phyloP scores from a whole-genome alignment of 2,888 invertebrate species.

The Ceramica pisi region DNA sequence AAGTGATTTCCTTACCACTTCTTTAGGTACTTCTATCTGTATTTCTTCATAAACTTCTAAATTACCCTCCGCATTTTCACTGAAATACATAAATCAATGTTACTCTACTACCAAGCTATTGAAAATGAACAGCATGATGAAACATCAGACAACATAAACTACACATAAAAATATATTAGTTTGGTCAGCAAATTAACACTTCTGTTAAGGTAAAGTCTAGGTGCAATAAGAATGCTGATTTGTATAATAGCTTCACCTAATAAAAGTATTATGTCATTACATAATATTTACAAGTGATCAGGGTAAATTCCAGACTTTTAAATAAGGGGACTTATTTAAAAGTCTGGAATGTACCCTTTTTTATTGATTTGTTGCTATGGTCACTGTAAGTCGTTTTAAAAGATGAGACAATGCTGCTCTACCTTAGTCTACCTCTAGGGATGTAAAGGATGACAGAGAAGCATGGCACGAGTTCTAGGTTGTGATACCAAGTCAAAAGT shows the following conservation, averaged over 20 bases:
- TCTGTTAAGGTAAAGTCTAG: constrained; percentile 19
- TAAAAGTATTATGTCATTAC: background rate
- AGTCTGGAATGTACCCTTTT: background rate
- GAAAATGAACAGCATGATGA: background rate
- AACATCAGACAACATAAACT: constrained; percentile 5
- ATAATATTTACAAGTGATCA: background rate
- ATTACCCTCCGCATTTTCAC: constrained; percentile 88
- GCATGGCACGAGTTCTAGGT: too few relatives aligned
- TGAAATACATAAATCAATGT: constrained; percentile 63
- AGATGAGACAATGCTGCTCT: too few relatives aligned
- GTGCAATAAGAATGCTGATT: constrained; percentile 20
- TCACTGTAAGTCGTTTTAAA: too few relatives aligned
- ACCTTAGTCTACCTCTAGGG: too few relatives aligned
- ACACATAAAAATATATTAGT: constrained; percentile 1
- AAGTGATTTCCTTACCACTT: constrained; percentile 76
- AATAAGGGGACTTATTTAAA: too few relatives aligned
- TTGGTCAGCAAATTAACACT: constrained; percentile 34
- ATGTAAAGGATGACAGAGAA: too few relatives aligned
- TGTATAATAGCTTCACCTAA: background rate
- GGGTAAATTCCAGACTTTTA: too few relatives aligned
- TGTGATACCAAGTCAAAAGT: too few relatives aligned
- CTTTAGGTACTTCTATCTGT: constrained; percentile 86
- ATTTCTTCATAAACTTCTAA: constrained; percentile 90
- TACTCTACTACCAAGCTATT: background rate
- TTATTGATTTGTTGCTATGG: too few relatives aligned